Conservation (phyloP, 1,140 invertebrate genomes). For the Lordiphosa collinella region DNA sequence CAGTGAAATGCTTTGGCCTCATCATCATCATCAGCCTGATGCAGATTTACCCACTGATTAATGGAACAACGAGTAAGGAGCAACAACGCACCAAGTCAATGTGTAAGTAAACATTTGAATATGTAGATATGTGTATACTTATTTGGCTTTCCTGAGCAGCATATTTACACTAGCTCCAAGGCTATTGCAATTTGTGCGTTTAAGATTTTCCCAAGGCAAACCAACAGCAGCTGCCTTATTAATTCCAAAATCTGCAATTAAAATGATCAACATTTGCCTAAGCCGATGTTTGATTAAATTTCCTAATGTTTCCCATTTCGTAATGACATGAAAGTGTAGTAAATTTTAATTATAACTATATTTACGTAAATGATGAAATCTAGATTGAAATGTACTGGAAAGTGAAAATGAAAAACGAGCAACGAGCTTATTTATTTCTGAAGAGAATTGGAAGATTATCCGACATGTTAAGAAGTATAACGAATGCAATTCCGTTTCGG, state of each 20-base stretch:
- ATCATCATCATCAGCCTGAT: constrained; percentile 17
- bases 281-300: constrained; percentile 21
- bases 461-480: too few relatives aligned
- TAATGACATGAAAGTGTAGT: background rate
- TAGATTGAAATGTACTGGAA: too few relatives aligned
- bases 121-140: background rate
- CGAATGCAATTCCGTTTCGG: too few relatives aligned
- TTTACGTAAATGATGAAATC: too few relatives aligned
- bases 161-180: constrained; percentile 5
- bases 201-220: constrained; percentile 21
- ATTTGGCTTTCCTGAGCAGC: constrained; percentile 5
- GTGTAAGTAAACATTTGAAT: constrained; percentile 35
- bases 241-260: constrained; percentile 27
- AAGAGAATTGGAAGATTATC: too few relatives aligned
- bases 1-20: constrained; percentile 15
- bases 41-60: constrained; percentile 25
- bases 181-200: constrained; percentile 3
- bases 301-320: constrained; percentile 16
- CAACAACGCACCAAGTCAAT: constrained; percentile 45
- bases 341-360: too few relatives aligned
- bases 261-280: constrained; percentile 28
- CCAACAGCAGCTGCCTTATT: constrained; percentile 26
- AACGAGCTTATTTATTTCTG: too few relatives aligned
- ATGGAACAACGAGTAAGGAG: constrained; percentile 35
- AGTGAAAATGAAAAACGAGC: too few relatives aligned